Evolutionary conservation across 2,113 vertebrate genomes (phyloP).

Genomic region (Pseudonaja textilis): DNA sequence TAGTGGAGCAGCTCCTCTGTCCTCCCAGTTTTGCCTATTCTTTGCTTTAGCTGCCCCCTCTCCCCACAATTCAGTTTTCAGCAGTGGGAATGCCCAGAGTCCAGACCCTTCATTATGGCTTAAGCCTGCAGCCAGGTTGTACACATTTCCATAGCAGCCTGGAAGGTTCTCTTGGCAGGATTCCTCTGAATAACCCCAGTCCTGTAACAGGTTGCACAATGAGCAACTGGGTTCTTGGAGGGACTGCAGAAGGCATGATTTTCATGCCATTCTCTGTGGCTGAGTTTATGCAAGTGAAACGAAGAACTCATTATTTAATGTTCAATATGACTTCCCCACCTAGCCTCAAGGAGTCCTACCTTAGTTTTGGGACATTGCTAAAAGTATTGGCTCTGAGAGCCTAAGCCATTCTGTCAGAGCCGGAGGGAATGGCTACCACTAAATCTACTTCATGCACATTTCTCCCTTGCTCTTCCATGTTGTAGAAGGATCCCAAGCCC

Average conservation of each 20-base stretch:
- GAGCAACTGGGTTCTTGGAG: not conserved
- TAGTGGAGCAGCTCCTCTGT: not conserved
- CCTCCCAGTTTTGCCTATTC: not conserved
- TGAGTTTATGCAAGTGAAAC: not conserved
- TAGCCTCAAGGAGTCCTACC: not conserved
- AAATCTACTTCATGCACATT: too few species aligned
- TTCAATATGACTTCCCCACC: not conserved
- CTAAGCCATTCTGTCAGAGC: not conserved
- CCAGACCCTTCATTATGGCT: conserved; percentile 1
- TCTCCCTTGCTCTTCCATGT: not conserved
- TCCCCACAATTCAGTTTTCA: not conserved
- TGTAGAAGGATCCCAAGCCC: not conserved
- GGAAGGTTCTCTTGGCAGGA: not conserved
- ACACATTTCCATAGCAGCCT: too few species aligned
- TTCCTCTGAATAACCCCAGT: not conserved
- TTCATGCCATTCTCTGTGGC: not conserved
- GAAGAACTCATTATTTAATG: not conserved
- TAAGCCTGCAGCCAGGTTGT: not conserved
- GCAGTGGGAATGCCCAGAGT: conserved; percentile 1
- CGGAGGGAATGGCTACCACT: too few species aligned
- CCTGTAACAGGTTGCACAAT: not conserved
- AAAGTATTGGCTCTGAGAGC: not conserved
- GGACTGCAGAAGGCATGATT: not conserved
- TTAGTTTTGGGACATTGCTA: not conserved
- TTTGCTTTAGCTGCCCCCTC: not conserved